Conservation (phyloP, 2,888 invertebrate genomes). For the Plebejus anna region DNA sequence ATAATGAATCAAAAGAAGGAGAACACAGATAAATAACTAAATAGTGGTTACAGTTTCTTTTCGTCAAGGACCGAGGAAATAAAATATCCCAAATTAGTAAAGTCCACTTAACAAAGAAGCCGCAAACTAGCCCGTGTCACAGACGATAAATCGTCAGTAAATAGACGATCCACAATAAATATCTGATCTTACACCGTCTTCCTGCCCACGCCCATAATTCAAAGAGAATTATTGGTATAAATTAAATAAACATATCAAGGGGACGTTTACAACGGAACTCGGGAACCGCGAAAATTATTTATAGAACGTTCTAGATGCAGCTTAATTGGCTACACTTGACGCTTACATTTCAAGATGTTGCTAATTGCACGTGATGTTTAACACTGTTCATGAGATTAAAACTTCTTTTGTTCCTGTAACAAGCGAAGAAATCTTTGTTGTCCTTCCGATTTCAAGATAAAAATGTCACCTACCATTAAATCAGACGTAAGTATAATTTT, state of each 20-base stretch:
- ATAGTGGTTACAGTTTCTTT: neutral
- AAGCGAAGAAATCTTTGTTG: neutral
- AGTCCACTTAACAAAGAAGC: slow-evolving; percentile 29
- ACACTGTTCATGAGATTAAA: neutral
- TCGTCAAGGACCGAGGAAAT: neutral
- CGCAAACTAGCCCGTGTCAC: slow-evolving; percentile 39
- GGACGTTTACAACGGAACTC: slow-evolving; percentile 66
- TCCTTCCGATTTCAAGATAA: neutral
- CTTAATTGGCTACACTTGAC: slow-evolving; percentile 35
- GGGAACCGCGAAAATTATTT: slow-evolving; percentile 60
- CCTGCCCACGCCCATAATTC: slow-evolving; percentile 73
- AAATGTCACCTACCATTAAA: neutral
- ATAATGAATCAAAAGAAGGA: too few species aligned
- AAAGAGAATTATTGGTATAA: slow-evolving; percentile 72
- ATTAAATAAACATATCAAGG: slow-evolving; percentile 75
- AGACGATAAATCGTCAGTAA: slow-evolving; percentile 64
- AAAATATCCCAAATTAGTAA: slow-evolving; percentile 4
- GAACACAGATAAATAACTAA: neutral
- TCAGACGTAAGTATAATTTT: neutral
- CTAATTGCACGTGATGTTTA: neutral
- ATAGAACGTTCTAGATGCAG: slow-evolving; percentile 38
- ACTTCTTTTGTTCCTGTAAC: neutral
- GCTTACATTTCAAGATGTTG: slow-evolving; percentile 1
- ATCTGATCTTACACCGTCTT: slow-evolving; percentile 73
- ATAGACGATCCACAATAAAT: slow-evolving; percentile 71